Conservation (phyloP, 2,113 vertebrate species). For the Erpornis zantholeuca region DNA sequence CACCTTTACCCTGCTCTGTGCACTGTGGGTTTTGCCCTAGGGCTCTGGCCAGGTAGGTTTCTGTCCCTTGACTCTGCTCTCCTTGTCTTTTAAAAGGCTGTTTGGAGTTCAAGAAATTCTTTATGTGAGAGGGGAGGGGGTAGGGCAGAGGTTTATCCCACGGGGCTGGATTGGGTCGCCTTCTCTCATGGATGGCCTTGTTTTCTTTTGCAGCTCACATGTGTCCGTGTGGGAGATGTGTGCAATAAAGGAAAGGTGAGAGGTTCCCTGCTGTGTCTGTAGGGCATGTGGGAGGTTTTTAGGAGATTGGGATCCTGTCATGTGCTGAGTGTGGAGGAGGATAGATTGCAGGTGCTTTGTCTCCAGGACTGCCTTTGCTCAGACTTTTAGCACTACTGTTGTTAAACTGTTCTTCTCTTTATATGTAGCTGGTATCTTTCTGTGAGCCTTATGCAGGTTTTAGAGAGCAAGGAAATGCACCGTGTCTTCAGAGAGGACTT, state of each 20-base stretch:
- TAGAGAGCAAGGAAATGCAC: not conserved
- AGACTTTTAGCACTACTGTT: not conserved
- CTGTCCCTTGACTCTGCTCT: not conserved
- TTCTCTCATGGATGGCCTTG: not conserved
- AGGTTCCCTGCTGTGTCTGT: not conserved
- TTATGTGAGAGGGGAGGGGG: not conserved
- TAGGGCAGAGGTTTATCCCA: not conserved
- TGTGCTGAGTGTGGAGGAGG: not conserved
- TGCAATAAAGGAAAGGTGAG: conserved; percentile 95
- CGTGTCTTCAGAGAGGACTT: not conserved
- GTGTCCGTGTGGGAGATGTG: conserved; percentile 91
- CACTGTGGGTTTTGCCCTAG: not conserved
- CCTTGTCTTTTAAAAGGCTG: not conserved
- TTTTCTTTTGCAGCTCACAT: conserved; percentile 85
- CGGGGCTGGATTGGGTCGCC: not conserved
- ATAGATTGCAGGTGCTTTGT: not conserved
- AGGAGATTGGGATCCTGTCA: not conserved
- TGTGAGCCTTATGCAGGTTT: not conserved
- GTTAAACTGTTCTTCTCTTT: not conserved
- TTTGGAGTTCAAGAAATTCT: not conserved
- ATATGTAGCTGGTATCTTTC: not conserved
- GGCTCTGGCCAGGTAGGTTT: not conserved
- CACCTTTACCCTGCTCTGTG: not conserved
- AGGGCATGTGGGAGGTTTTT: not conserved
- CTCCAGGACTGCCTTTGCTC: too few relatives aligned